phyloP scores from a whole-genome alignment of 2,797 vertebrate species.

The Esox lucius region DNA sequence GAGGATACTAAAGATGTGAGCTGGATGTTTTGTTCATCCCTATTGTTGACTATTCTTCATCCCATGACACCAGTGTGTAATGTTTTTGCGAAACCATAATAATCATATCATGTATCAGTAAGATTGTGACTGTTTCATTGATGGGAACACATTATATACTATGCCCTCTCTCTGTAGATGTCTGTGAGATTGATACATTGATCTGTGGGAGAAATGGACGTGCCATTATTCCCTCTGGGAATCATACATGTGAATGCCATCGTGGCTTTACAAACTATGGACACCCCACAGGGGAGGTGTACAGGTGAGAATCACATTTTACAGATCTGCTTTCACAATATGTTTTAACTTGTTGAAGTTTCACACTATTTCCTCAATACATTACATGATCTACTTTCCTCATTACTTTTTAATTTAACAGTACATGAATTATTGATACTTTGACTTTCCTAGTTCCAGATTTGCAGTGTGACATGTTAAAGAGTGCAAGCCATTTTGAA shows the following conservation, averaged over 20 bases:
- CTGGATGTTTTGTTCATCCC: neutral
- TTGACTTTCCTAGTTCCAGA: conserved; percentile 43
- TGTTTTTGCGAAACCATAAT: too few relatives aligned
- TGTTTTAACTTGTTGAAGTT: neutral
- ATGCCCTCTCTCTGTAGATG: conserved; percentile 45
- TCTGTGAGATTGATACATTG: conserved; percentile 52
- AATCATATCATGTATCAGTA: too few relatives aligned
- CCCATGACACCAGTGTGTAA: too few relatives aligned
- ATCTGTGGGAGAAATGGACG: conserved; percentile 64
- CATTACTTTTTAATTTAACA: neutral
- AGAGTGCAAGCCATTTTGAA: neutral
- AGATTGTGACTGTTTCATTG: too few relatives aligned
- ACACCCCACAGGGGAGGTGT: conserved; percentile 44
- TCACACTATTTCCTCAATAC: too few relatives aligned
- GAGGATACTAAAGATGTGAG: neutral
- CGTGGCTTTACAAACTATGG: conserved; percentile 66
- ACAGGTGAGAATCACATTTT: conserved; percentile 47
- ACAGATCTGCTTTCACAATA: neutral
- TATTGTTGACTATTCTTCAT: too few relatives aligned
- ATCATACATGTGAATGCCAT: conserved; percentile 61
- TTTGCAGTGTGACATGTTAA: conserved; percentile 50
- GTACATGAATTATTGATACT: neutral
- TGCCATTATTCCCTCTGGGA: conserved; percentile 36
- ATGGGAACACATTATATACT: neutral
- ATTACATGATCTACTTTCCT: neutral